These are phyloP conservation scores for Scaptomyza caliginosa DNA, from an alignment of 2,888 invertebrate species.

Conservation along the genomic window DNA sequence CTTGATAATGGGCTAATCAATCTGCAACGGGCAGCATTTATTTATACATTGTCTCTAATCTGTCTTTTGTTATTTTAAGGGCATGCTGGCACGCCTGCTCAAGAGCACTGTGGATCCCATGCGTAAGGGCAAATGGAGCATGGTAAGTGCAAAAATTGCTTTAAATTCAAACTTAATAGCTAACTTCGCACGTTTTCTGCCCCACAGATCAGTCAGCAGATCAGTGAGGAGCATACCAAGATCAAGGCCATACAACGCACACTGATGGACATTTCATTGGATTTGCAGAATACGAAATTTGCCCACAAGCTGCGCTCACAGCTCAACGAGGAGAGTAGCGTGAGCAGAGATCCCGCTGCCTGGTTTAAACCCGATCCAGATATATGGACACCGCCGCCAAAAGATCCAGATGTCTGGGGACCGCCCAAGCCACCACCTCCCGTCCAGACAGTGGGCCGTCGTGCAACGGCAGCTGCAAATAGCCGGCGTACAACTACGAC, in stretches of 20 bases:
- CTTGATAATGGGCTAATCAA: too few relatives aligned
- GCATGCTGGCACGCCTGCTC: conserved; percentile 94
- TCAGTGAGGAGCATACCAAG: conserved; percentile 94
- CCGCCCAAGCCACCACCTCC: conserved; percentile 89
- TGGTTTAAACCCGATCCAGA: conserved; percentile 90
- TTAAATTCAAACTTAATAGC: background rate
- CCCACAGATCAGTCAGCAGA: conserved; percentile 92
- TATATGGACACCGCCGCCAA: conserved; percentile 89
- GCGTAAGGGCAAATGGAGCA: conserved; percentile 94
- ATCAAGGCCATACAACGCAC: conserved; percentile 88
- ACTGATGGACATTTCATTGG: conserved; percentile 83
- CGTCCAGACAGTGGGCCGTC: conserved; percentile 77
- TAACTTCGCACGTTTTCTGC: background rate
- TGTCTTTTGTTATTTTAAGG: too few relatives aligned
- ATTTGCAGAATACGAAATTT: conserved; percentile 84
- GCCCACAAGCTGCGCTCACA: conserved; percentile 84
- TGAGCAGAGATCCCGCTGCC: conserved; percentile 83
- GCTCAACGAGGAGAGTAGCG: conserved; percentile 75
- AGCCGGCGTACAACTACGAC: conserved; percentile 63
- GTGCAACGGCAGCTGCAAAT: conserved; percentile 66
- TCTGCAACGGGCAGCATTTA: background rate
- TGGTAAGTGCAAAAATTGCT: conserved; percentile 86
- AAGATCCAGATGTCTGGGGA: conserved; percentile 94
- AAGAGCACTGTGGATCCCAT: conserved; percentile 91
- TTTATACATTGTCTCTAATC: too few relatives aligned